These are phyloP conservation scores for Tragelaphus imberbis DNA, from an alignment of 2,113 vertebrate genomes.

Conservation along the genomic window DNA sequence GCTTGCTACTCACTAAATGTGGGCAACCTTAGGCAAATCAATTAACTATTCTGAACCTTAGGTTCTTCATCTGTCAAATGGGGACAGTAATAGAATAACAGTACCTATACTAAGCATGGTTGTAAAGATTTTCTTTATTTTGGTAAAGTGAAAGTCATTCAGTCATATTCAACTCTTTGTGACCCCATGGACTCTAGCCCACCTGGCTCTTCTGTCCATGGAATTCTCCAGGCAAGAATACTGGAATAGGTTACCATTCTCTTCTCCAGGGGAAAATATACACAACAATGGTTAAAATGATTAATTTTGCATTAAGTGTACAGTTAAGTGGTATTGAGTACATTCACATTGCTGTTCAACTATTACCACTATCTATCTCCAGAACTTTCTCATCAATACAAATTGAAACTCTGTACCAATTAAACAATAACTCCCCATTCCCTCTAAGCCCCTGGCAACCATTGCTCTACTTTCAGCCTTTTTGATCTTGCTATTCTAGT, in stretches of 20 bases:
- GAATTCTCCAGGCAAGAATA: background rate
- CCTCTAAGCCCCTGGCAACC: background rate
- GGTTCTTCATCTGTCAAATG: background rate
- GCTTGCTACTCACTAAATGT: background rate
- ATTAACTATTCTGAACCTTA: background rate
- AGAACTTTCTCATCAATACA: background rate
- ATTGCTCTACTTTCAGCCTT: background rate
- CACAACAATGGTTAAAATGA: background rate
- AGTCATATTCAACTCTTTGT: background rate
- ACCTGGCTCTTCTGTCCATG: background rate
- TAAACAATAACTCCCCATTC: background rate
- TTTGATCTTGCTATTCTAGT: background rate
- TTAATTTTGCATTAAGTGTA: background rate
- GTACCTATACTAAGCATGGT: background rate
- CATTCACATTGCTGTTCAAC: background rate
- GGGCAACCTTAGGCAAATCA: background rate
- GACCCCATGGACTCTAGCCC: background rate
- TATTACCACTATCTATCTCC: background rate
- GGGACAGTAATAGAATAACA: background rate
- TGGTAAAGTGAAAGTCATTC: background rate
- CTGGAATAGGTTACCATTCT: background rate
- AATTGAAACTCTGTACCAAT: background rate
- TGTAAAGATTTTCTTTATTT: background rate
- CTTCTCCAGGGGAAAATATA: background rate
- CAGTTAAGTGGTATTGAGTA: background rate